Conservation (phyloP, 2,113 vertebrate species). For the Spea multiplicata region DNA sequence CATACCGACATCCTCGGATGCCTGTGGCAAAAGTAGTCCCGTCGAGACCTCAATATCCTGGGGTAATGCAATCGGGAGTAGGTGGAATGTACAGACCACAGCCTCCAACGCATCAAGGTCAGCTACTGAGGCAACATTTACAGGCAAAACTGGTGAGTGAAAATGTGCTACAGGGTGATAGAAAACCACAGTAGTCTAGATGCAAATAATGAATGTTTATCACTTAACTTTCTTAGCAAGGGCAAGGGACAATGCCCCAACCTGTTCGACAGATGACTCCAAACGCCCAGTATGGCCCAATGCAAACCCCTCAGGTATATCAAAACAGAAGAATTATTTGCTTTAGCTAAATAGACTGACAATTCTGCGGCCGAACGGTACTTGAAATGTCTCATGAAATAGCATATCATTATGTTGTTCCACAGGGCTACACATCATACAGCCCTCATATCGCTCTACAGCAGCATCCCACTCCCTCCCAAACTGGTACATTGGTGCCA, state of each 20-base stretch:
- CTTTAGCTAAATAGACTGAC: too few relatives aligned
- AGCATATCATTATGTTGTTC: conserved; percentile 19
- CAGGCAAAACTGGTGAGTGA: conserved; percentile 88
- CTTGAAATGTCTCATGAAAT: too few relatives aligned
- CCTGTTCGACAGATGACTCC: conserved; percentile 85
- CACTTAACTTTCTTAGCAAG: conserved; percentile 69
- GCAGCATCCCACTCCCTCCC: conserved; percentile 74
- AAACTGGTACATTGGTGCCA: conserved; percentile 79
- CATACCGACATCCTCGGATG: conserved; percentile 76
- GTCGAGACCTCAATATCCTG: conserved; percentile 73
- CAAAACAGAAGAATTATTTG: not conserved
- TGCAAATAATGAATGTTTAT: too few relatives aligned
- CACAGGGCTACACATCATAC: conserved; percentile 87
- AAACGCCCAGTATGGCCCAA: conserved; percentile 77
- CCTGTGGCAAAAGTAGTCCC: conserved; percentile 79
- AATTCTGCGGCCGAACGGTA: too few relatives aligned
- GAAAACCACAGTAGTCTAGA: too few relatives aligned
- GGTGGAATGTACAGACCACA: conserved; percentile 80
- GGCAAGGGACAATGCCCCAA: conserved; percentile 82
- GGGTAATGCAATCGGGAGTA: conserved; percentile 72
- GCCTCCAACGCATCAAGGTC: conserved; percentile 78
- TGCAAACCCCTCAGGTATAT: conserved; percentile 84
- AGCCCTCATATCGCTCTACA: conserved; percentile 87
- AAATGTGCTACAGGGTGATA: too few relatives aligned
- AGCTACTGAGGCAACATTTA: conserved; percentile 88